Conservation (phyloP, 2,113 vertebrate species). For the Monopterus albus region DNA sequence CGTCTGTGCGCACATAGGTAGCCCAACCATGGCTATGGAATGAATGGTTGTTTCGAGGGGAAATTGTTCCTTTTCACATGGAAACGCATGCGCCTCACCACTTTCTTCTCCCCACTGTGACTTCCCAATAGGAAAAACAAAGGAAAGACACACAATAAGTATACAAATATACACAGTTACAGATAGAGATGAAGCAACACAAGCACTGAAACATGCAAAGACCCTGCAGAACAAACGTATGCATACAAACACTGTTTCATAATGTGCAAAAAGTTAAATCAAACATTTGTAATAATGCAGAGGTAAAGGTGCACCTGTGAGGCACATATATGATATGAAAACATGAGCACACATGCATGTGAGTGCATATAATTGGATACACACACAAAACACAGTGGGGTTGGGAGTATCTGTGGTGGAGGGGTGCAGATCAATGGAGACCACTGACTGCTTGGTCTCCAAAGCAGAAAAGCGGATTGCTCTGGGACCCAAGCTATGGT, state of each 20-base stretch:
- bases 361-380: neutral
- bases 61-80: conserved; percentile 20
- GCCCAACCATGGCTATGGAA: conserved; percentile 72
- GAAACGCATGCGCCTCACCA: neutral
- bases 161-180: neutral
- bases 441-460: conserved; percentile 88
- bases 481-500: conserved; percentile 77
- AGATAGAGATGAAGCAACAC: neutral
- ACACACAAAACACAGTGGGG: conserved; percentile 36
- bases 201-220: neutral
- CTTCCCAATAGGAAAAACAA: conserved; percentile 20
- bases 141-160: neutral
- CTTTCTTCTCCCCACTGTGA: conserved; percentile 30
- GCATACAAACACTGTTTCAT: neutral
- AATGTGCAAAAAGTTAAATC: neutral
- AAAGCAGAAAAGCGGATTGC: conserved; percentile 87
- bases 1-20: neutral
- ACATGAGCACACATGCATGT: conserved; percentile 28
- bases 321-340: neutral
- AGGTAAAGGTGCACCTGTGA: neutral
- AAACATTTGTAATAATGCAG: neutral
- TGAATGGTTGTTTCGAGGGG: conserved; percentile 30
- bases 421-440: conserved; percentile 91
- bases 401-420: conserved; percentile 85
- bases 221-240: neutral